Evolutionary conservation across 2,797 vertebrate genomes (phyloP).

Genomic region (Acanthurus leucopareius): DNA sequence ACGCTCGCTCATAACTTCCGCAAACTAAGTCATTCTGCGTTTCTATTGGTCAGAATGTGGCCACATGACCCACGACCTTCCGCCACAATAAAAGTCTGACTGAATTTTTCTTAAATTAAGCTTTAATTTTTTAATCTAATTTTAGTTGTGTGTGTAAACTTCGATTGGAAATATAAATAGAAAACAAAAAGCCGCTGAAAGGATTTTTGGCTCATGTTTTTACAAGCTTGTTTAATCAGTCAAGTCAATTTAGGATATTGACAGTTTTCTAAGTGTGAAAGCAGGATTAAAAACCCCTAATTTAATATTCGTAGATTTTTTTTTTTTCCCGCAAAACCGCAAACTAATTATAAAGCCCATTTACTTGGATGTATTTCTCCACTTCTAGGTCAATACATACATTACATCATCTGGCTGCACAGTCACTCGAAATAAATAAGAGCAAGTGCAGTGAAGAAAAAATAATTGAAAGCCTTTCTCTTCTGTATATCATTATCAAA

Average conservation of each 20-base stretch:
- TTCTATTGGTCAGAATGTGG: slow-evolving; percentile 59
- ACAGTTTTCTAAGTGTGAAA: neutral
- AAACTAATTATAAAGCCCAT: neutral
- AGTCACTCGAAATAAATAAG: neutral
- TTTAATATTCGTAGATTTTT: neutral
- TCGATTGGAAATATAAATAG: neutral
- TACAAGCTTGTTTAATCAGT: neutral
- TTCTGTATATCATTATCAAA: neutral
- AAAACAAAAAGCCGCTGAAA: neutral
- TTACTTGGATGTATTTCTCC: neutral
- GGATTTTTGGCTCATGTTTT: neutral
- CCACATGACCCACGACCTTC: slow-evolving; percentile 49
- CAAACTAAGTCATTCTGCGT: slow-evolving; percentile 26
- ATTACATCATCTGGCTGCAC: neutral
- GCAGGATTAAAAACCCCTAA: neutral
- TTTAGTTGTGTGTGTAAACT: neutral
- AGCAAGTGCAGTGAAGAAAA: neutral
- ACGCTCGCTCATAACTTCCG: slow-evolving; percentile 60
- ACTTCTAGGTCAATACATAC: neutral
- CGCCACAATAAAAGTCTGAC: slow-evolving; percentile 38
- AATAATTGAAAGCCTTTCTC: neutral
- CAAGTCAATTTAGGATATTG: neutral
- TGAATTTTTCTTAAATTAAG: no score
- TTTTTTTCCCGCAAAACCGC: neutral
- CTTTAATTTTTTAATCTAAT: no score